phyloP scores from a whole-genome alignment of 2,113 vertebrate genomes.

The Campylomormyrus tamandua region DNA sequence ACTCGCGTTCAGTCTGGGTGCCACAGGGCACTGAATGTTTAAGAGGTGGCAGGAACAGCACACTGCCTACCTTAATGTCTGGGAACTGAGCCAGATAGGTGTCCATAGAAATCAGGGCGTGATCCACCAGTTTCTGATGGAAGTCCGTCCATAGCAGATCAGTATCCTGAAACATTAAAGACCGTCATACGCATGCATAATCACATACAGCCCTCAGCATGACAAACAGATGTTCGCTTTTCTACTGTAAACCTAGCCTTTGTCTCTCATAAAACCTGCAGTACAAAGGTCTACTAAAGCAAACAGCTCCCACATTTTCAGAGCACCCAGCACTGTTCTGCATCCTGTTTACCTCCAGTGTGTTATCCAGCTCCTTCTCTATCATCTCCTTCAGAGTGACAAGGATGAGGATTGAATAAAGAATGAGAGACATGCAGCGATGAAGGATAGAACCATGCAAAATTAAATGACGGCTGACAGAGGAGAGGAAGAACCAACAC shows the following conservation, averaged over 20 bases:
- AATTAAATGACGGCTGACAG: neutral
- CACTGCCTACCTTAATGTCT: conserved; percentile 81
- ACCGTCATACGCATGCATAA: conserved; percentile 14
- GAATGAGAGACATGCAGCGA: neutral
- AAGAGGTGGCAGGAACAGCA: neutral
- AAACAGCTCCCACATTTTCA: neutral
- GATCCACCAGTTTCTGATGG: conserved; percentile 94
- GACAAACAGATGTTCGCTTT: neutral
- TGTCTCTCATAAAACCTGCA: neutral
- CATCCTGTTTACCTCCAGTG: conserved; percentile 22
- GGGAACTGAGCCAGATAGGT: conserved; percentile 97
- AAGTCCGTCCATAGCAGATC: conserved; percentile 94
- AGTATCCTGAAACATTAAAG: conserved; percentile 68
- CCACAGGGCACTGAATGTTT: neutral
- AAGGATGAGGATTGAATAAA: conserved; percentile 1
- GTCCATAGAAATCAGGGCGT: conserved; percentile 95
- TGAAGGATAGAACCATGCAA: neutral
- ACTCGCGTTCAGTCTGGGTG: neutral
- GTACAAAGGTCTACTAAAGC: neutral
- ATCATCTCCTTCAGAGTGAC: conserved; percentile 26
- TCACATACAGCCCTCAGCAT: conserved; percentile 1
- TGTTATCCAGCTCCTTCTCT: conserved; percentile 20
- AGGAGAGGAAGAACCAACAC: neutral
- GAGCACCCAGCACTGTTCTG: neutral
- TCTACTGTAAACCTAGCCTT: too few species aligned